A percentile compares a stretch with the other conserved stretches of the same genome.
Evolutionary conservation across 2,113 vertebrate species (phyloP).

Genomic region (pig (Sus scrofa)): T2T-Sscrofa CM000820.6:33517001-33517500

Average conservation of each 20-base stretch:
- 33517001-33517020: neutral
- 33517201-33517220: neutral
- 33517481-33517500: neutral
- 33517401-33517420: neutral
- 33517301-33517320: neutral
- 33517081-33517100: neutral
- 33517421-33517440: neutral
- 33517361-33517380: neutral
- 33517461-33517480: neutral
- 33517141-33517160: neutral
- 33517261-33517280: neutral
- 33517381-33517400: slow-evolving; percentile 15
- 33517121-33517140: neutral
- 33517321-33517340: neutral
- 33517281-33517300: neutral
- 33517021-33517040: neutral
- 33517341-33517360: neutral
- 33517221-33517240: neutral
- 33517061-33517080: neutral
- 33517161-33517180: neutral
- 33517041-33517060: neutral
- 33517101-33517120: accelerated
- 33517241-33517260: neutral
- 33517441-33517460: neutral
- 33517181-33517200: neutral